Conservation (phyloP, 2,888 invertebrate genomes). For the Doris montereyensis region DNA sequence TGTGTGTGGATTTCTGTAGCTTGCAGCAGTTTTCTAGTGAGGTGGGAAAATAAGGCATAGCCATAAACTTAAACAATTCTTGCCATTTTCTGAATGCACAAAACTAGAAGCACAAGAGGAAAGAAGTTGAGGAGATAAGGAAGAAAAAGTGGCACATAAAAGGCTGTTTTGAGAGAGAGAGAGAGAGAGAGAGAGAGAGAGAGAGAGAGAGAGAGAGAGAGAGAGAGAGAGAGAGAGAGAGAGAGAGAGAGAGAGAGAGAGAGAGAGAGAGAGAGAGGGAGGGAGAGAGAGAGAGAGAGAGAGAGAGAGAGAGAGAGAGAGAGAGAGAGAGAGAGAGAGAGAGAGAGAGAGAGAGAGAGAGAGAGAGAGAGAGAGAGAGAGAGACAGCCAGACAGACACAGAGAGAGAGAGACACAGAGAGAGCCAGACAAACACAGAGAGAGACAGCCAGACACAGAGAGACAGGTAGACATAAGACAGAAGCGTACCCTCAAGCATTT, state of each 20-base stretch:
- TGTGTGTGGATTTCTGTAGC: no score
- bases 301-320: slow-evolving; percentile 1
- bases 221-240: slow-evolving; percentile 2
- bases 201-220: not conserved
- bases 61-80: no score
- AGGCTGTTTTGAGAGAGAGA: no score
- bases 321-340: slow-evolving; percentile 7
- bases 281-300: not conserved
- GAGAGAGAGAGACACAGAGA: not conserved
- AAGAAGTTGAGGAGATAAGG: no score
- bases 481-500: no score
- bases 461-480: not conserved
- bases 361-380: no score
- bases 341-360: not conserved
- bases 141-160: no score
- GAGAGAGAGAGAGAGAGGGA: not conserved
- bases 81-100: no score
- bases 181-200: not conserved
- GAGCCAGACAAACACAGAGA: not conserved
- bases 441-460: not conserved
- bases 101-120: no score
- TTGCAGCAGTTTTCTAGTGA: no score
- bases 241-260: not conserved
- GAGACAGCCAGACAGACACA: not conserved
- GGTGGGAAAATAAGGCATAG: no score